Percentiles rank a stretch among this genome's conserved stretches.
phyloP scores from a whole-genome alignment of 2,888 invertebrate species.

The Mycogona germanica region DNA sequence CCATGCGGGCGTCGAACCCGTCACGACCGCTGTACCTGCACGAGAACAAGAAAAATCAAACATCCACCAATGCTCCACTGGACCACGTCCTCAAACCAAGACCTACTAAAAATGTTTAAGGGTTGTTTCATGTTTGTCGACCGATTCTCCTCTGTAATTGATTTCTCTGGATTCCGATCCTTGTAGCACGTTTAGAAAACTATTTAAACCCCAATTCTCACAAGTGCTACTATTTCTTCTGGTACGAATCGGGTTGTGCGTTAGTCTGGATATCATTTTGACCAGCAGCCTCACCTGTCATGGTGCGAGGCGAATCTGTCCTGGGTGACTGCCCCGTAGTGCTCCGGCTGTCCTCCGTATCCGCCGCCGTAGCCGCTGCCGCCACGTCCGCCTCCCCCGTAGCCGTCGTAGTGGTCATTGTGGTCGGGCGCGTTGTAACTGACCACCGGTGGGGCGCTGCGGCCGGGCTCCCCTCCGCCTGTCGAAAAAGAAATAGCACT shows the following conservation, averaged over 20 bases:
- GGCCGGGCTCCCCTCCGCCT: constrained; percentile 16
- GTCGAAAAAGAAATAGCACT: neutral
- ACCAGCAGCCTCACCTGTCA: constrained; percentile 10
- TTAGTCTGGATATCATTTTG: too few relatives aligned
- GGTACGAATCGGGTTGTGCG: too few relatives aligned
- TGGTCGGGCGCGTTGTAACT: constrained; percentile 7
- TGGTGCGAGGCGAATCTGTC: constrained; percentile 18
- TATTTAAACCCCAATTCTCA: too few relatives aligned
- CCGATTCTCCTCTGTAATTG: too few relatives aligned
- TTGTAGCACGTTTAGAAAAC: too few relatives aligned
- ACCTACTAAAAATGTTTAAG: neutral
- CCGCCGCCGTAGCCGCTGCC: constrained; percentile 15
- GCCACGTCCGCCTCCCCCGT: constrained; percentile 20
- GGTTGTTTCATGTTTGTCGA: too few relatives aligned
- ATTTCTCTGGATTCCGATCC: too few relatives aligned
- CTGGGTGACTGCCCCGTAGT: constrained; percentile 23
- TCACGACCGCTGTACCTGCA: constrained; percentile 20
- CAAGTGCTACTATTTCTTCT: too few relatives aligned
- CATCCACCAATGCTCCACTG: too few relatives aligned
- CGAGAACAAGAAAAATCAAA: neutral
- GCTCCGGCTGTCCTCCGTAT: constrained; percentile 19
- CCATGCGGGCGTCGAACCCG: constrained; percentile 23
- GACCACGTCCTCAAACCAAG: too few relatives aligned
- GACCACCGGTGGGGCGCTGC: constrained; percentile 11
- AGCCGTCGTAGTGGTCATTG: constrained; percentile 19